phyloP scores from a whole-genome alignment of 2,797 vertebrate species.

The Hipposideros larvatus region DNA sequence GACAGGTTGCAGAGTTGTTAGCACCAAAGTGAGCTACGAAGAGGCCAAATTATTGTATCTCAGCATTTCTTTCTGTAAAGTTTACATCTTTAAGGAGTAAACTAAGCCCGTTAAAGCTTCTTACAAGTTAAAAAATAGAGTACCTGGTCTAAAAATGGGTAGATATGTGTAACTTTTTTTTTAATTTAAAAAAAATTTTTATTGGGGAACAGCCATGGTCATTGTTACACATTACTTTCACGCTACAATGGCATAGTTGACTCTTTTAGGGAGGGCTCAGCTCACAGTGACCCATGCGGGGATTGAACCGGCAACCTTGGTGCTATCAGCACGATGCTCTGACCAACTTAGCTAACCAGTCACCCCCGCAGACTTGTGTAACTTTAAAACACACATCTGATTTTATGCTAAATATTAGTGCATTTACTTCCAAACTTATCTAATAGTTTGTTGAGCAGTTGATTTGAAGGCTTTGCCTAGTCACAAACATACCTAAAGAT shows the following conservation, averaged over 20 bases:
- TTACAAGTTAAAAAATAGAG: slow-evolving; percentile 49
- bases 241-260: too few relatives aligned
- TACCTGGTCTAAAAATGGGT: slow-evolving; percentile 19
- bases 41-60: not conserved
- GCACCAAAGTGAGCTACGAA: not conserved
- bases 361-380: too few relatives aligned
- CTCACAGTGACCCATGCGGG: too few relatives aligned
- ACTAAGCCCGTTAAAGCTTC: slow-evolving; percentile 15
- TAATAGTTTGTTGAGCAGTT: not conserved
- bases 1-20: not conserved
- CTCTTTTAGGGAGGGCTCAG: too few relatives aligned
- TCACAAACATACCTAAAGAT: not conserved
- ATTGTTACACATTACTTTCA: too few relatives aligned
- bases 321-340: too few relatives aligned
- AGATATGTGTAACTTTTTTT: not conserved
- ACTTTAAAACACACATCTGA: not conserved
- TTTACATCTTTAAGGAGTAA: slow-evolving; percentile 4
- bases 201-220: too few relatives aligned
- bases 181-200: too few relatives aligned
- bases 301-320: too few relatives aligned
- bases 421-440: not conserved
- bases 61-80: not conserved
- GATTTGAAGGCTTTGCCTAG: not conserved
- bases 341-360: too few relatives aligned
- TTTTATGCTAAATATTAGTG: slow-evolving; percentile 25